Conservation (phyloP, 2,888 invertebrate genomes). For the Volucella zonaria region DNA sequence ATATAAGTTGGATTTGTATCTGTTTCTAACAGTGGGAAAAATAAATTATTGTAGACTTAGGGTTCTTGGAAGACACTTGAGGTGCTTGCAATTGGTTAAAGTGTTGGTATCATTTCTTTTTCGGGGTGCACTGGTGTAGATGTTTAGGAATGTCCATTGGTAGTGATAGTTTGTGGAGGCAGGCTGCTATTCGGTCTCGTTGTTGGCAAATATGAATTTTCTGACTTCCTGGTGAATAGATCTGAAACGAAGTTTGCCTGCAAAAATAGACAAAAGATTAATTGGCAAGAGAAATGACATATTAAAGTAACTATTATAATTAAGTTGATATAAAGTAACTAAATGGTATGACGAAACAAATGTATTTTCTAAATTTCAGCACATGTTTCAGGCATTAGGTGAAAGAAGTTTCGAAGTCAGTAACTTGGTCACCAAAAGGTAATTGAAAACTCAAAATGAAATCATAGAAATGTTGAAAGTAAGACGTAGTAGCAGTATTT, state of each 20-base stretch:
- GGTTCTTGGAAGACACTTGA: constrained; percentile 67
- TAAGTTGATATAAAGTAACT: background rate
- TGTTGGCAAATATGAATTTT: constrained; percentile 78
- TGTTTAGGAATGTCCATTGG: constrained; percentile 69
- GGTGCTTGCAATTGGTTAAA: constrained; percentile 58
- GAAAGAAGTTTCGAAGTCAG: too few species aligned
- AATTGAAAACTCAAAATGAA: too few species aligned
- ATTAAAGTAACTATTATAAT: background rate
- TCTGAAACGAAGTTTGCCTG: constrained; percentile 82
- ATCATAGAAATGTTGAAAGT: too few species aligned
- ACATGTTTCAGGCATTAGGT: too few species aligned
- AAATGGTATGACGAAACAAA: too few species aligned
- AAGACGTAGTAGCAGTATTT: too few species aligned
- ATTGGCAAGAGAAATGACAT: background rate
- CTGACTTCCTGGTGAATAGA: constrained; percentile 76
- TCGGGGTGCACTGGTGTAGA: background rate
- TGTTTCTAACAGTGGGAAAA: constrained; percentile 23
- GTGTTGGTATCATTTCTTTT: constrained; percentile 18
- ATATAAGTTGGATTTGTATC: background rate
- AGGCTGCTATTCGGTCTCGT: constrained; percentile 78
- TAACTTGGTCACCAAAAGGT: too few species aligned
- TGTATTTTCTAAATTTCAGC: too few species aligned
- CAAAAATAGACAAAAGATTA: constrained; percentile 71
- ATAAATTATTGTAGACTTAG: constrained; percentile 54
- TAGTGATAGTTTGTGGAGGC: constrained; percentile 75